Base-by-base conservation (phyloP, 2,113 vertebrate species). In the Indicator indicator region DNA sequence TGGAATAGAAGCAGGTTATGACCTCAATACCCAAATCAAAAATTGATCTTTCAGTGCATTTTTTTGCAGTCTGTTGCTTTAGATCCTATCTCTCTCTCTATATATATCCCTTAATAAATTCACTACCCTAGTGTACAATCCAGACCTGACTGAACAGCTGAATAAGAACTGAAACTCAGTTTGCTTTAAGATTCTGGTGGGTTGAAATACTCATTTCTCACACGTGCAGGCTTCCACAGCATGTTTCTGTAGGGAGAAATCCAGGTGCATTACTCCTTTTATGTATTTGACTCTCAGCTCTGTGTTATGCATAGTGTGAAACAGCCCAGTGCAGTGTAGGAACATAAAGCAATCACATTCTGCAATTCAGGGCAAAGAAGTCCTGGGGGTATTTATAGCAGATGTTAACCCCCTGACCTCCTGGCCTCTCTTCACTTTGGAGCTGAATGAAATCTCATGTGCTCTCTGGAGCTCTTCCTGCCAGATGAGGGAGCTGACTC, bases 1-100 rank as follows among this genome's bases (percentile, higher is more conserved):
- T 90, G 69, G 88, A 93, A 86, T 9, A 63, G 80, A 60, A 88
- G 62, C 73, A 88, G 79, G 54, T 80, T 95, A 14, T 73, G 90
- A 94, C 91, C 80, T 95, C 90, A 86, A 88, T 86, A 91, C 42
- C 55, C 67, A 78, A 95, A 95, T 86, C 69, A 91, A 91, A 96
- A 93, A 67, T 81, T 86, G 89, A 95, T 91, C 83, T 88, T 86
- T 81, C 5, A 4, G 54, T 62, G 83, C 28, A 13, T 79, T 94
- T 88, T 79, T 91, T 93, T 74, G 14, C 71, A 69, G 80, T 78
- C n/a, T 75, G 44, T 78, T 96, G 65, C 88, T 65, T 95, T 90
- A 93, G 88, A 86, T 90, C 50, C 2, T 86, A 83, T 36, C 36
- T 36, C 6, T 48, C 2, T 86, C 81, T 88, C 65, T 95, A 4